A percentile compares a stretch with the other conserved stretches of the same genome.
Conservation (phyloP, 2,113 vertebrate species). For the Galemys pyrenaicus region DNA sequence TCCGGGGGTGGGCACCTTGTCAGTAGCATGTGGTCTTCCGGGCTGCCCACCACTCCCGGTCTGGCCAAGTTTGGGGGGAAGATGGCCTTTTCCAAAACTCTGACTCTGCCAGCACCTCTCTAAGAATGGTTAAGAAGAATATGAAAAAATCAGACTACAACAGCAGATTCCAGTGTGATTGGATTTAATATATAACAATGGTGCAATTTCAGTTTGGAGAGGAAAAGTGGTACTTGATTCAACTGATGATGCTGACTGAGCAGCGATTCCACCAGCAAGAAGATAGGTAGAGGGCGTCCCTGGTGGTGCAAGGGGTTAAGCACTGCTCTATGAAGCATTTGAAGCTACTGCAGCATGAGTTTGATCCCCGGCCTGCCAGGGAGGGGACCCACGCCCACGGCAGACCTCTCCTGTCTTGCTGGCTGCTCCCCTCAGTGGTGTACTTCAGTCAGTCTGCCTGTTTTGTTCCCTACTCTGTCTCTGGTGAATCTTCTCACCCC, state of each 20-base stretch:
- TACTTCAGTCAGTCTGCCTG: too few species aligned
- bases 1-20: not conserved
- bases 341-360: too few species aligned
- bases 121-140: not conserved
- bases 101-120: not conserved
- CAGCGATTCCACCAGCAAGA: not conserved
- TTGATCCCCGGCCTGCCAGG: too few species aligned
- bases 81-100: not conserved
- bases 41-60: not conserved
- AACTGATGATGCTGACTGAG: not conserved
- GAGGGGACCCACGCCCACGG: too few species aligned
- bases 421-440: too few species aligned
- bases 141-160: not conserved
- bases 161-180: not conserved
- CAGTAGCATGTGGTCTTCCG: too few species aligned
- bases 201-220: not conserved
- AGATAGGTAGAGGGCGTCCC: not conserved
- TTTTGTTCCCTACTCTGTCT: too few species aligned
- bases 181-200: not conserved
- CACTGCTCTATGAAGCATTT: too few species aligned
- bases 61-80: not conserved
- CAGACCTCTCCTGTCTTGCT: too few species aligned
- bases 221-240: not conserved
- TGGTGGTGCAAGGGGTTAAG: too few species aligned
- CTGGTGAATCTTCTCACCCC: too few species aligned